Base-by-base conservation (phyloP, 2,888 invertebrate species). In the Crocallis elinguaria region DNA sequence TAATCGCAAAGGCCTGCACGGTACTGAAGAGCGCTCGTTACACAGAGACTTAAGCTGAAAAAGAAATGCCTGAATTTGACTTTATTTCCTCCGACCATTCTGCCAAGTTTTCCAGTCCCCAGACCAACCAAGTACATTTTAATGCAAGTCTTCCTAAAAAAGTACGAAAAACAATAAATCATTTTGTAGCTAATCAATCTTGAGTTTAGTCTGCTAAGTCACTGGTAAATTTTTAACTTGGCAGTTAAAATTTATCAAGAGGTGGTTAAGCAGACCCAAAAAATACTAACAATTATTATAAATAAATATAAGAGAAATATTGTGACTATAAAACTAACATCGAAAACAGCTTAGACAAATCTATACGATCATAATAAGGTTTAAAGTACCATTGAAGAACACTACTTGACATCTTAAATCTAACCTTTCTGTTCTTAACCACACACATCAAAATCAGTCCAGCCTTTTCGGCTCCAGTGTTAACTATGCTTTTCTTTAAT, bases 391-490 rank as follows among this genome's bases (percentile, higher is more conserved):
- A 32, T 12, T 2, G 29, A 1, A 1, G 7, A 17, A 30, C 19
- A 41, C 29, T 12, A 30, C 7, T 4, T 8, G 2, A 21, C 13
- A 30, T 11, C 17, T 16, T 41, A 30, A 21, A 19, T 16, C 27
- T 39, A 32, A 12, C 43, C 1, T 33, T 32, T 32, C 43, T 23
- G 43, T 21, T 43, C 14, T 43, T 14, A 9, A 29, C 16, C n/a
- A 17, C 38, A 36, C 4, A 7, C 37, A 46, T 46, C 46, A 27
- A 41, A 25, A 33, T 36, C 41, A 49, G 36, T 42, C 49, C 41
- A 48, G 32, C 25, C 25, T 35, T 17, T 11, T 17, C 9, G 29
- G 11, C 12, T 29, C 29, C 29, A 29, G 4, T 9, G 12, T 29
- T 29, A 11, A 1, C 11, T 3, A 3, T n/a, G 25, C 1, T 2